These are phyloP conservation scores for Caerostris darwini DNA, from an alignment of 1,140 invertebrate species.

Conservation along the genomic window DNA sequence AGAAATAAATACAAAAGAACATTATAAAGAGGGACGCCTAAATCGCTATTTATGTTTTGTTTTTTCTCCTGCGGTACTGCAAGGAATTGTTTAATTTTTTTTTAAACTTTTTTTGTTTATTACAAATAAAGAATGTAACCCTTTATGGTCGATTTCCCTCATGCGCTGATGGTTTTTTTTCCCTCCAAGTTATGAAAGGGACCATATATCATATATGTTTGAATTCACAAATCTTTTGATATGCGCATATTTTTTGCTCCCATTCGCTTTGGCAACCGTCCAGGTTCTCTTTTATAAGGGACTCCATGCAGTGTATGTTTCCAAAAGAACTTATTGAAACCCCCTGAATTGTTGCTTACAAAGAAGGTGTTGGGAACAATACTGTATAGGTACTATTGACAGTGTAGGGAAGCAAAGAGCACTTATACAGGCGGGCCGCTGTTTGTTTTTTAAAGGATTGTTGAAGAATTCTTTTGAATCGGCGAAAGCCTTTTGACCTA, in stretches of 20 bases:
- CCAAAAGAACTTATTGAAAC: conserved; percentile 31
- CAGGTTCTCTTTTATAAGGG: too few relatives aligned
- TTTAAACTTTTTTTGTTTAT: conserved; percentile 59
- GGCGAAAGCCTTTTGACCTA: background rate
- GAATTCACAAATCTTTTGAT: too few relatives aligned
- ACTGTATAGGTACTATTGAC: conserved; percentile 11
- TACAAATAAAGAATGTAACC: too few relatives aligned
- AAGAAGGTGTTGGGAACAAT: conserved; percentile 45
- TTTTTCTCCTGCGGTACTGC: conserved; percentile 30
- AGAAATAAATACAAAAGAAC: background rate
- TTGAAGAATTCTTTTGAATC: background rate
- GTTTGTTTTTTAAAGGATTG: background rate
- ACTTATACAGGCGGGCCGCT: background rate
- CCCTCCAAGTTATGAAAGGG: too few relatives aligned
- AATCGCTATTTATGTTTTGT: conserved; percentile 44
- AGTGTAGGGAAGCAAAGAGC: background rate
- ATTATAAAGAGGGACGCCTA: conserved; percentile 32
- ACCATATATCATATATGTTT: too few relatives aligned
- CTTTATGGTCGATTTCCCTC: too few relatives aligned
- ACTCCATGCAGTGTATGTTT: background rate
- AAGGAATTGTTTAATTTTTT: conserved; percentile 52
- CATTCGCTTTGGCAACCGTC: too few relatives aligned
- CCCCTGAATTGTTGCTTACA: conserved; percentile 37
- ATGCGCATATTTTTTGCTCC: too few relatives aligned
- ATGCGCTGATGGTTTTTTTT: too few relatives aligned